Conservation (phyloP, 2,888 invertebrate genomes). For the Drosophila robusta region DNA sequence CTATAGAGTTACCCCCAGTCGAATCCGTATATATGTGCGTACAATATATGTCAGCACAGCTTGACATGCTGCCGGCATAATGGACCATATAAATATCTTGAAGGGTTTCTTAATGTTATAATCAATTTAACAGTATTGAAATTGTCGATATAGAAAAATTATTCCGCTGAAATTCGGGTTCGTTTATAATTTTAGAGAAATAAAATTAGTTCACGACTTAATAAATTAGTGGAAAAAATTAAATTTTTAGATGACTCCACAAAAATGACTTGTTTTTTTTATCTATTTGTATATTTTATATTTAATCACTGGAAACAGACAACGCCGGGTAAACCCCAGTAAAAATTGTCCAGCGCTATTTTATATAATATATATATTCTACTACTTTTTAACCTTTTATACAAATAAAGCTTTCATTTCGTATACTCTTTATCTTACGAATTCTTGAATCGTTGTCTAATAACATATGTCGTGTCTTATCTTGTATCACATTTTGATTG, state of each 20-base stretch:
- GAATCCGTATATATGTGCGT: background rate
- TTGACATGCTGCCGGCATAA: slow-evolving; percentile 5
- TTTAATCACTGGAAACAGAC: too few relatives aligned
- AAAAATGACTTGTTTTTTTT: too few relatives aligned
- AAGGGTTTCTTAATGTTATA: background rate
- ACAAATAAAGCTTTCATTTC: too few relatives aligned
- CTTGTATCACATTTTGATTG: background rate
- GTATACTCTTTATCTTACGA: too few relatives aligned
- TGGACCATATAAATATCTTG: slow-evolving; percentile 26
- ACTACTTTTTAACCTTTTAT: too few relatives aligned
- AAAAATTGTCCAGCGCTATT: too few relatives aligned
- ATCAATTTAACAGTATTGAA: slow-evolving; percentile 14
- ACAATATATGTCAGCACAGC: background rate
- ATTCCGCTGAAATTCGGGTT: background rate
- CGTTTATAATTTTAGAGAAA: too few relatives aligned
- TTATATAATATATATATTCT: too few relatives aligned
- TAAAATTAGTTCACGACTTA: background rate
- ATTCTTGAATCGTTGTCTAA: too few relatives aligned
- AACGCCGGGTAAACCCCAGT: too few relatives aligned
- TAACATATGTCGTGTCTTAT: background rate
- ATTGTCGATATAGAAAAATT: background rate
- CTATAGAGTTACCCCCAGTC: slow-evolving; percentile 38
- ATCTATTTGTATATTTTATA: too few relatives aligned
- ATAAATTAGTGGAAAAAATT: background rate
- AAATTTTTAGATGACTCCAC: too few relatives aligned